A percentile compares a stretch with the other conserved stretches of the same genome.
Evolutionary conservation across 2,113 vertebrate species (phyloP).

Genomic region (Tapirus terrestris): DNA sequence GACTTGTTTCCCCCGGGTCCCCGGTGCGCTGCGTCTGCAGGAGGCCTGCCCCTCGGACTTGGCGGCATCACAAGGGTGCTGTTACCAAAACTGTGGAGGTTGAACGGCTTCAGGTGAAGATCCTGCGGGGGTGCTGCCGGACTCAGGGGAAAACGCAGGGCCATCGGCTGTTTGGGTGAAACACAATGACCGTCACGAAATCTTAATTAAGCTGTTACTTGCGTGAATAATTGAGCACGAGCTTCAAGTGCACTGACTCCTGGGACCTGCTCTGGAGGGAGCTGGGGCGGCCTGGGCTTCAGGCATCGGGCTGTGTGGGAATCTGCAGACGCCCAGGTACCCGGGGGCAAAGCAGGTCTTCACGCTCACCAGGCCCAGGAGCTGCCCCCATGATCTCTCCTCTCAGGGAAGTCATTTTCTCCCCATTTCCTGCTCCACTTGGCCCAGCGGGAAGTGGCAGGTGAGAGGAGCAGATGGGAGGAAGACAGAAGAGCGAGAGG

Average conservation of each 20-base stretch:
- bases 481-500: background rate
- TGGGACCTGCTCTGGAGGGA: background rate
- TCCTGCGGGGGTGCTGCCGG: background rate
- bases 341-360: rapidly evolving
- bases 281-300: background rate
- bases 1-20: background rate
- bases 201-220: constrained; percentile 72
- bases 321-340: background rate
- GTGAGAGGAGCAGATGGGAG: background rate
- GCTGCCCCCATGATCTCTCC: background rate
- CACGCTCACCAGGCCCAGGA: background rate
- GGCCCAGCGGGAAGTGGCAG: background rate
- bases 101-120: background rate
- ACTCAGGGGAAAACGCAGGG: background rate
- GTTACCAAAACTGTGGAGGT: background rate
- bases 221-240: constrained; percentile 64
- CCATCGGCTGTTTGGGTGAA: background rate
- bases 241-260: background rate
- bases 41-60: background rate
- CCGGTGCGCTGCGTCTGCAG: rapidly evolving
- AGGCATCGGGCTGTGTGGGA: rapidly evolving
- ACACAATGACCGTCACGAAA: constrained; percentile 57
- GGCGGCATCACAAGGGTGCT: background rate
- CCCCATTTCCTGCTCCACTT: background rate
- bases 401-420: background rate